Evolutionary conservation across 2,797 vertebrate genomes (phyloP).

Genomic region (Margarornis squamiger): DNA sequence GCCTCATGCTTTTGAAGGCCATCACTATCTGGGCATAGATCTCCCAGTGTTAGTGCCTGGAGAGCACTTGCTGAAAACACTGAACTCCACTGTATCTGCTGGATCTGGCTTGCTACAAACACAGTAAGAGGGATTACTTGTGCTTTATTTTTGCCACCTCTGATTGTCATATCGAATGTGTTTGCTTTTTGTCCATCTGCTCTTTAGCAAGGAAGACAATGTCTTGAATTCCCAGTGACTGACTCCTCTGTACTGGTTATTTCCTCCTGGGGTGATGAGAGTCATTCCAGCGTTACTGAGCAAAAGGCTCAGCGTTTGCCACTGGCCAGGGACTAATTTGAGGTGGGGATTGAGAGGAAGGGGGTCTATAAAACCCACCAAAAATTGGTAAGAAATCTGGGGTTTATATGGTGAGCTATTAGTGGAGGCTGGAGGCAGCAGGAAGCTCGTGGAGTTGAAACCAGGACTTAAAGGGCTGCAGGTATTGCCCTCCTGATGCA

Average conservation of each 20-base stretch:
- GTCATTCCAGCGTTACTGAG: background rate
- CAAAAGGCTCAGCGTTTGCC: background rate
- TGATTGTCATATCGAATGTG: background rate
- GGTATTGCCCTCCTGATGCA: background rate
- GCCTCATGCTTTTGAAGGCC: background rate
- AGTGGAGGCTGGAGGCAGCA: background rate
- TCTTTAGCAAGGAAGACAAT: background rate
- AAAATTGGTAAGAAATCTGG: background rate
- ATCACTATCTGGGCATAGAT: background rate
- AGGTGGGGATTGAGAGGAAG: background rate
- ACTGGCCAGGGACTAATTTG: background rate
- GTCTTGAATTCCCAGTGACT: background rate
- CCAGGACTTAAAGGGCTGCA: background rate
- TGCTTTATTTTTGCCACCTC: background rate
- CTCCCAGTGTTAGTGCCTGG: background rate
- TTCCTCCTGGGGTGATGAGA: background rate
- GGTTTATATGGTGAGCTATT: background rate
- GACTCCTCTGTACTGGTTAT: background rate
- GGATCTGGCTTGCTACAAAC: background rate
- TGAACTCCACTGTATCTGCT: background rate
- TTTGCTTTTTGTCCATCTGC: background rate
- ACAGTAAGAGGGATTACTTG: background rate
- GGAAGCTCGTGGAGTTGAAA: background rate
- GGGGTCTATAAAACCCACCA: background rate
- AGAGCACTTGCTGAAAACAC: background rate